Evolutionary conservation across 1,140 invertebrate genomes (phyloP), one percentile per base, ranked within the genome.

Genomic region (Choristoneura fumiferana): DNA sequence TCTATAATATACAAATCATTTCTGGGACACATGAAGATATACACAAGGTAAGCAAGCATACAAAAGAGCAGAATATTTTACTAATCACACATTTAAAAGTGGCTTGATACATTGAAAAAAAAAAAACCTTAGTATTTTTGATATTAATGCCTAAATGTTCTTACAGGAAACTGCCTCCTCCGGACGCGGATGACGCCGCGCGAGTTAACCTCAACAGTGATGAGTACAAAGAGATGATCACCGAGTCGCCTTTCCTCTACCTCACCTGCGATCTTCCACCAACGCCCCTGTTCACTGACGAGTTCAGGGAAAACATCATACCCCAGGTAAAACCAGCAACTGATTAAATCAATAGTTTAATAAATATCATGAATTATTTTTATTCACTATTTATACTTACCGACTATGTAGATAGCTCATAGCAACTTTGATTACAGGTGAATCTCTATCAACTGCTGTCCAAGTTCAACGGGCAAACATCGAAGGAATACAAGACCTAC

Each of bases 401-500:
- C n/a, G n/a, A n/a, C n/a, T n/a, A n/a, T n/a, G n/a, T n/a, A n/a
- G n/a, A n/a, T n/a, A n/a, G n/a, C n/a, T n/a, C n/a, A n/a, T n/a
- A n/a, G n/a, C n/a, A n/a, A n/a, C n/a, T n/a, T n/a, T n/a, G n/a
- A n/a, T 88, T 91, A 40, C 73, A 96, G 95, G 96, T 99, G 2
- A 99, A 98, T 82, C 91, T 99, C 13, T 97, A 96, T 71, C 95
- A 95, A 45, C 89, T 99, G 39, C 89, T 99, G 35, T 95, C 94
- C 39, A 99, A 99, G 89, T 99, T 99, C 81, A 99, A 99, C 90
- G 98, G 98, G 1, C 92, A 95, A 53, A 92, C 93, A 14, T 98
- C 99, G 76, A 99, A 99, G 84, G 99, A 99, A 84, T 99, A 99
- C 83, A 99, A 99, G 91, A 99, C 98, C 0, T 99, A 99, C 81